Percentiles rank a stretch among this genome's conserved stretches.
Evolutionary conservation across 2,797 vertebrate species (phyloP).

Genomic region (Meriones psammophilus): DNA sequence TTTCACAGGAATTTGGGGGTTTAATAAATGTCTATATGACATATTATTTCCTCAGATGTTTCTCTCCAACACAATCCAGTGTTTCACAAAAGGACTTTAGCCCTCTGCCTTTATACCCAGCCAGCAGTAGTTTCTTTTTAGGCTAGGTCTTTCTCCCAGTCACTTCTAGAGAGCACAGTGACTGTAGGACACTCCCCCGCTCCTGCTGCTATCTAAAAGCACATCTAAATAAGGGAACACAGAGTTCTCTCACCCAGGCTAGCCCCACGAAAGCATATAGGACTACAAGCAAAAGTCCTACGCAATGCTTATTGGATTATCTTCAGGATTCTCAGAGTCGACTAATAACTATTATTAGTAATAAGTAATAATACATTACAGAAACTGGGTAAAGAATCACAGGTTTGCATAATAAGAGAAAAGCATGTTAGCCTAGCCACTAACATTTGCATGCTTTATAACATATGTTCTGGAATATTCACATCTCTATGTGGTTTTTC

Average conservation of each 20-base stretch:
- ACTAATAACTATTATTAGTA: not conserved
- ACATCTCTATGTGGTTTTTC: slow-evolving; percentile 30
- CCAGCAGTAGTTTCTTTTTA: not conserved
- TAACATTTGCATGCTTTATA: slow-evolving; percentile 30
- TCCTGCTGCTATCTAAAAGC: not conserved
- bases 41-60: not conserved
- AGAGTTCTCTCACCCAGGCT: not conserved
- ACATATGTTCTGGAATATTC: slow-evolving; percentile 44
- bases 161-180: not conserved
- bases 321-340: not conserved
- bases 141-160: not conserved
- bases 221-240: not conserved
- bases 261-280: not conserved
- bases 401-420: not conserved
- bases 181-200: not conserved
- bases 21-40: slow-evolving; percentile 37
- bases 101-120: not conserved
- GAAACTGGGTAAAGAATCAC: not conserved
- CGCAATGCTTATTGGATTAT: not conserved
- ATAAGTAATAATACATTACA: not conserved
- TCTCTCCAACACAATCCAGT: slow-evolving; percentile 29
- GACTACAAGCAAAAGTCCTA: not conserved
- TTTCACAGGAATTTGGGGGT: slow-evolving; percentile 16
- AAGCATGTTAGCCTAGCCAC: not conserved
- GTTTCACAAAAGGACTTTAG: not conserved